Conservation (phyloP, 2,888 invertebrate genomes). For the Tanypteryx hageni region DNA sequence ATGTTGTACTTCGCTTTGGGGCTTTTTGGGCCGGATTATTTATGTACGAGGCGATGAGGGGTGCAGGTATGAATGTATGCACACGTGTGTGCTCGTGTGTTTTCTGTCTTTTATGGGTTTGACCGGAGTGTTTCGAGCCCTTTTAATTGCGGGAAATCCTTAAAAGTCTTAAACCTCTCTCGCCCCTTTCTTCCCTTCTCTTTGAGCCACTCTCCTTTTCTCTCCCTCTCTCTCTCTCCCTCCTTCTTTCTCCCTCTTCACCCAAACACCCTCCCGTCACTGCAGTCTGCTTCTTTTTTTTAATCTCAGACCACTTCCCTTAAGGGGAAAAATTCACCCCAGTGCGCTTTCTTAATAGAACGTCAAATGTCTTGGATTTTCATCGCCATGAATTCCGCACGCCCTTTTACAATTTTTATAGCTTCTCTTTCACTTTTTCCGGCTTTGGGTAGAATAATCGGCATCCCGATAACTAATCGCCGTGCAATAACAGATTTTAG, state of each 20-base stretch:
- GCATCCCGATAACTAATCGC: constrained; percentile 38
- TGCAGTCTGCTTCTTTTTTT: constrained; percentile 28
- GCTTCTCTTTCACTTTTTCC: neutral
- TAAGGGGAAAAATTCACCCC: constrained; percentile 59
- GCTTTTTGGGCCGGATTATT: constrained; percentile 27
- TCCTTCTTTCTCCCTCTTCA: neutral
- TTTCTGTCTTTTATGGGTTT: constrained; percentile 53
- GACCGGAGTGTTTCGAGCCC: constrained; percentile 57
- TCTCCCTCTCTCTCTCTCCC: neutral
- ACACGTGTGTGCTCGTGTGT: constrained; percentile 53
- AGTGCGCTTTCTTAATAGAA: constrained; percentile 58
- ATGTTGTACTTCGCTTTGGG: constrained; percentile 21
- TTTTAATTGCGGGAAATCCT: constrained; percentile 63
- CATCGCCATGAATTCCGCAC: neutral
- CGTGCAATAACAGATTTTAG: neutral
- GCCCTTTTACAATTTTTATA: constrained; percentile 27
- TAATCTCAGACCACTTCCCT: constrained; percentile 57
- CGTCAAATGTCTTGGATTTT: constrained; percentile 51
- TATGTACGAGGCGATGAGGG: constrained; percentile 45
- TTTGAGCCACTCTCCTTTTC: neutral
- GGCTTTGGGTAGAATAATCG: neutral
- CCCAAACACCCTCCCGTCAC: constrained; percentile 20
- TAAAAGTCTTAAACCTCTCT: constrained; percentile 46
- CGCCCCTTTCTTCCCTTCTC: neutral
- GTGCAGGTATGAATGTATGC: constrained; percentile 36